Percentiles rank a stretch among this genome's conserved stretches.
These are phyloP conservation scores for Parus major DNA, from an alignment of 2,113 vertebrate genomes.

Conservation along the genomic window DNA sequence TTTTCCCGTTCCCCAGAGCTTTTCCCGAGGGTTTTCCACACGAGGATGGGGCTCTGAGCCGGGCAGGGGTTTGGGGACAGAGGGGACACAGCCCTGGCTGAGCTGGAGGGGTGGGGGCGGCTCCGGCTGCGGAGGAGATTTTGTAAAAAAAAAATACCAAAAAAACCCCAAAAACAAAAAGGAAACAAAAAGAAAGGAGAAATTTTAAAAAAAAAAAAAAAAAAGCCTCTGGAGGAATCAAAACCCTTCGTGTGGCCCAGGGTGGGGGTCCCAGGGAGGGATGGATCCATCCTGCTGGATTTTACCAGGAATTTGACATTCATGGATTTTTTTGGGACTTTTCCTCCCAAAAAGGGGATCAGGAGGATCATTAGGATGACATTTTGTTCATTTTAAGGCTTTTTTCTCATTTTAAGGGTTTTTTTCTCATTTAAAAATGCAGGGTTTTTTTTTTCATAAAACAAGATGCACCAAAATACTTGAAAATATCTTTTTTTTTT, in stretches of 20 bases:
- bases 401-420: background rate
- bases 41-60: background rate
- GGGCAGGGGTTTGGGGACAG: background rate
- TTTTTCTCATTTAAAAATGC: background rate
- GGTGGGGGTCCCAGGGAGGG: background rate
- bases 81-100: background rate
- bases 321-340: fast-evolving
- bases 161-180: background rate
- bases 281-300: background rate
- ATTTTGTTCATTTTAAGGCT: too few species aligned
- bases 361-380: background rate
- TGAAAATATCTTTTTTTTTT: background rate
- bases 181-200: background rate
- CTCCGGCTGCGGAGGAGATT: background rate
- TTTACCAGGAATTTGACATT: background rate
- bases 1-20: background rate
- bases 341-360: fast-evolving
- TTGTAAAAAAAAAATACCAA: background rate
- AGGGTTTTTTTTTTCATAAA: background rate
- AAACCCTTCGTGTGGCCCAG: background rate
- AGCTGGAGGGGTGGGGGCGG: fast-evolving
- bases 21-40: fast-evolving
- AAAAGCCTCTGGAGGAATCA: background rate
- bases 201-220: background rate
- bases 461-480: background rate